Conservation (phyloP, 2,888 invertebrate genomes). For the Metopia argyrocephala region DNA sequence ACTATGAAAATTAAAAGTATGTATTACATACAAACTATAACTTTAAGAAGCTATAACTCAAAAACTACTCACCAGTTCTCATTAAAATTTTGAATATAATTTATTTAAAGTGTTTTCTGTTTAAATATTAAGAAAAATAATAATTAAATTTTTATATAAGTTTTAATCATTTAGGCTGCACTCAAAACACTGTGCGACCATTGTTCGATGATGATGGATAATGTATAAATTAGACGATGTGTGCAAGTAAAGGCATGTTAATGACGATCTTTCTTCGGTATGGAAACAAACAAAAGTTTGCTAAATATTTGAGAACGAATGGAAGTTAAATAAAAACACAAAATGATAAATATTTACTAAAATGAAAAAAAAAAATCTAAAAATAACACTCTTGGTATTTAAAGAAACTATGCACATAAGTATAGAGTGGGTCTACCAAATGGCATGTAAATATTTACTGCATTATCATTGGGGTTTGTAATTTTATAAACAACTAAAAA, state of each 20-base stretch:
- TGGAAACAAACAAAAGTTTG: conserved; percentile 32
- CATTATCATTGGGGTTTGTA: conserved; percentile 32
- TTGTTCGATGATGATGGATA: conserved; percentile 13
- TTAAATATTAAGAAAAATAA: no score
- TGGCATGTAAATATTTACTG: conserved; percentile 16
- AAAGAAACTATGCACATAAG: conserved; percentile 23
- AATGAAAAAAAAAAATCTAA: conserved; percentile 10
- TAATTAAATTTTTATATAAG: no score
- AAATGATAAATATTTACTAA: conserved; percentile 6
- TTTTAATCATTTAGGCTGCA: no score
- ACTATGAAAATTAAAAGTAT: no score
- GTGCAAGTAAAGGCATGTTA: background rate
- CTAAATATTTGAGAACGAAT: conserved; percentile 44
- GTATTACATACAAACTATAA: no score
- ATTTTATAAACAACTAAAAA: conserved; percentile 19
- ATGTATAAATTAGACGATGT: background rate
- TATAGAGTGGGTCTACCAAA: background rate
- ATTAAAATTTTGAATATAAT: no score
- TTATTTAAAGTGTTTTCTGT: no score
- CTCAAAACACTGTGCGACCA: background rate
- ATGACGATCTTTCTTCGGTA: conserved; percentile 5
- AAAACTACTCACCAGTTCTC: no score
- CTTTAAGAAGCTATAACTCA: no score
- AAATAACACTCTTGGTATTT: conserved; percentile 34
- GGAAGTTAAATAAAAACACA: conserved; percentile 45